Conservation (phyloP, 2,888 invertebrate genomes). For the Clostera curtula region DNA sequence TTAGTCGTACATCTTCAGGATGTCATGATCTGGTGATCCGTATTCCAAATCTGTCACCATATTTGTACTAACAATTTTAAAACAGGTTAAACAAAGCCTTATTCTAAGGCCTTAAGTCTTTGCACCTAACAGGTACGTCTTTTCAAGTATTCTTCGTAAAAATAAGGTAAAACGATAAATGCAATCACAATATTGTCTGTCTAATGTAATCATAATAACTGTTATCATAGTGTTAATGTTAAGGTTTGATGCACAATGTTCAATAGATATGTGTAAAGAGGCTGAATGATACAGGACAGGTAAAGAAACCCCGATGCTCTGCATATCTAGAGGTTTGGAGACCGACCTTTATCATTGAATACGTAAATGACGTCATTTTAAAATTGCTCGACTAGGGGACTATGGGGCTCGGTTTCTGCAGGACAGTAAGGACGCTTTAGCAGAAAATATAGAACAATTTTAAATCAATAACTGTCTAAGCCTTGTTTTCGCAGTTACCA, state of each 20-base stretch:
- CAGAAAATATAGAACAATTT: too few species aligned
- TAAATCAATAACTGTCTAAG: too few species aligned
- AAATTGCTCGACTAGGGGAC: too few species aligned
- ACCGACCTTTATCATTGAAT: constrained; percentile 9
- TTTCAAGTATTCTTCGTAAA: constrained; percentile 27
- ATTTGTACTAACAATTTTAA: constrained; percentile 20
- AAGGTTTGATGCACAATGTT: constrained; percentile 56
- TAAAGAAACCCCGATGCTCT: constrained; percentile 24
- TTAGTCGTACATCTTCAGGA: too few species aligned
- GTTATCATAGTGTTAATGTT: constrained; percentile 53
- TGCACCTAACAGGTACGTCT: constrained; percentile 38
- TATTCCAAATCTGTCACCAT: constrained; percentile 3
- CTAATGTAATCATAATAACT: constrained; percentile 57
- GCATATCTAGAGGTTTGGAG: constrained; percentile 11
- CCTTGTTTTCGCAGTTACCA: too few species aligned
- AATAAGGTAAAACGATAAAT: constrained; percentile 41
- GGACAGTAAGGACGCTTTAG: too few species aligned
- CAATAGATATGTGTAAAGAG: constrained; percentile 36
- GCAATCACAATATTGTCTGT: constrained; percentile 51
- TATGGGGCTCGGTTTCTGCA: too few species aligned
- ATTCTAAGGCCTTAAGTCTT: constrained; percentile 2
- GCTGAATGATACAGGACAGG: constrained; percentile 23
- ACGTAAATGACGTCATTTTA: too few species aligned
- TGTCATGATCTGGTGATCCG: too few species aligned
- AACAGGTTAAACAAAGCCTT: neutral